Base-by-base conservation (phyloP, 2,888 invertebrate species). In the Laspeyria flexula region DNA sequence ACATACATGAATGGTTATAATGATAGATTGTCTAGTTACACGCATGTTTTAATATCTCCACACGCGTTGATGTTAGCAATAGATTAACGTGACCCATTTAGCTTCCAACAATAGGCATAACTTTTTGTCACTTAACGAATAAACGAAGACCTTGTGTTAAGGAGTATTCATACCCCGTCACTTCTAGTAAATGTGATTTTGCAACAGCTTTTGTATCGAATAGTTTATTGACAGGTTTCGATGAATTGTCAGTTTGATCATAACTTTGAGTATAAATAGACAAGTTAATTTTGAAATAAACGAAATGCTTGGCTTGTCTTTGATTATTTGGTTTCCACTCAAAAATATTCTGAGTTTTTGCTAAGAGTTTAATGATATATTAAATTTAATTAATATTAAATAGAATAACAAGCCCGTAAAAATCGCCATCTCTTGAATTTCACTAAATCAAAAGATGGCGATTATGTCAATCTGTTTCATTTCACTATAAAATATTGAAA, bases 141-240 rank as follows among this genome's bases (percentile, higher is more conserved):
- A 29, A 40, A 10, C 39, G 12, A n/a, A 43, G 49, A 45, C 51
- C 45, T 51, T 51, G 51, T 41, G 6, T 11, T 18, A 15, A 42
- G 31, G 43, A 43, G 34, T 31, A 38, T 12, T 30, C n/a, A n/a
- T n/a, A 51, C 30, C 44, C 51, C 37, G 45, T 51, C 45, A 51
- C 51, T 45, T 31, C 15, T n/a, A 10, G 29, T 41, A 45, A 45
- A 51, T 31, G 41, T 37, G 41, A 41, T 44, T 48, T 43, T 30
- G 51, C 51, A 45, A 51, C 25, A 35, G 29, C 31, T 39, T 43
- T 39, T 43, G 31, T 39, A 11, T 9, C 9, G 27, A 13, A 35
- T 40, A 18, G 9, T 16, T 15, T 37, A 45, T 45, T 51, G 51
- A 41, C 41, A 41, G 21, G 29, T 21, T 31, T 37, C 34, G 5